These are phyloP conservation scores for Anthoscopus minutus DNA, from an alignment of 2,113 vertebrate genomes.

Conservation along the genomic window DNA sequence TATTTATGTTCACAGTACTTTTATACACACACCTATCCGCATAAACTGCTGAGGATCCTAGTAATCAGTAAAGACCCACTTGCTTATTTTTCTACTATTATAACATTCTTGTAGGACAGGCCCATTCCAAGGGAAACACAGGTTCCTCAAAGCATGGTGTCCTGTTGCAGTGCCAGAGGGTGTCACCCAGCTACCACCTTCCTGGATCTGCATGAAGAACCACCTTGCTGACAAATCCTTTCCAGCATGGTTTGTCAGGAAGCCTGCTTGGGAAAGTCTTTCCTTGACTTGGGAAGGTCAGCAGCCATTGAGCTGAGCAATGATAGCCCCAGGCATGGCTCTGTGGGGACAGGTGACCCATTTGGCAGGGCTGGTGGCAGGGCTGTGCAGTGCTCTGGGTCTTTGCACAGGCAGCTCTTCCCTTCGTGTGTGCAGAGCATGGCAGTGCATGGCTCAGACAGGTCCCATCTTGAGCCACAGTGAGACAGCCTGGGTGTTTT, in stretches of 20 bases:
- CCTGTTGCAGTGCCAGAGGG: background rate
- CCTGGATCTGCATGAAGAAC: background rate
- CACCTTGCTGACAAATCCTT: background rate
- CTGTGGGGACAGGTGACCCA: background rate
- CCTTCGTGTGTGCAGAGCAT: rapidly evolving
- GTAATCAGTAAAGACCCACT: background rate
- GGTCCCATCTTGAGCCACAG: background rate
- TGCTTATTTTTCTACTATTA: background rate
- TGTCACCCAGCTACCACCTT: background rate
- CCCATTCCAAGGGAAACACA: background rate
- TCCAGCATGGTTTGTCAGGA: background rate
- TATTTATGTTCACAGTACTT: background rate
- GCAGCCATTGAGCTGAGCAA: background rate
- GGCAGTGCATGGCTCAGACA: background rate
- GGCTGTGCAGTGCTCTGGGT: background rate
- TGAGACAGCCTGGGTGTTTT: background rate
- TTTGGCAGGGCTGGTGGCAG: background rate
- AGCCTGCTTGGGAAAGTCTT: background rate
- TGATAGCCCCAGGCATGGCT: background rate
- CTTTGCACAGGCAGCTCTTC: background rate
- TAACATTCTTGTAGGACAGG: background rate
- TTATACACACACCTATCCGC: background rate
- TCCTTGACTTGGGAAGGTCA: background rate
- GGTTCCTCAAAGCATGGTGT: background rate
- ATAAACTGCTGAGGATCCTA: background rate